phyloP scores from a whole-genome alignment of 2,888 invertebrate genomes.

The Eilema depressum region DNA sequence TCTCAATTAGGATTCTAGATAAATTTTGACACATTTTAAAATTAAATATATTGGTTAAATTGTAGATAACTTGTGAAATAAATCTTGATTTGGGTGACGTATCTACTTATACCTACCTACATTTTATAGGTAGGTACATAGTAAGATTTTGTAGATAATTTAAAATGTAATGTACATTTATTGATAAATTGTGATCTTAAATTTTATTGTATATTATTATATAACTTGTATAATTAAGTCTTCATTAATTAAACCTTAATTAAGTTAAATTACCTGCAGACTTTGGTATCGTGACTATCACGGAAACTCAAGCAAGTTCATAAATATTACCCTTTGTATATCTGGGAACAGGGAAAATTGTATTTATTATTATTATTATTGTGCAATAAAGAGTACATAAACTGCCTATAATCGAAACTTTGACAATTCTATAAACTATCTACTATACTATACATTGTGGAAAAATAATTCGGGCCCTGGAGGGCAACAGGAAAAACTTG shows the following conservation, averaged over 20 bases:
- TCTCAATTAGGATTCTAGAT: not conserved
- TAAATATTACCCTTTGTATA: not conserved
- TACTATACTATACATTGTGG: too few relatives aligned
- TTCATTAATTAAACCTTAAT: not conserved
- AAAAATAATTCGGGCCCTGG: too few relatives aligned
- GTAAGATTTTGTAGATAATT: not conserved
- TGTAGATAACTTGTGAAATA: not conserved
- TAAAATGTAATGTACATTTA: not conserved
- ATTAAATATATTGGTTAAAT: not conserved
- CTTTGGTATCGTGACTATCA: too few relatives aligned
- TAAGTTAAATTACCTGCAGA: not conserved
- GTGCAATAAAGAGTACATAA: not conserved
- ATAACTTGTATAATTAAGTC: not conserved
- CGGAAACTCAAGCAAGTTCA: not conserved
- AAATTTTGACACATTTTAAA: not conserved
- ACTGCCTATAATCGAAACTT: not conserved
- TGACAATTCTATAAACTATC: too few relatives aligned
- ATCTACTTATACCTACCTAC: not conserved
- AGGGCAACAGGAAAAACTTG: too few relatives aligned
- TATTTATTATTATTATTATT: not conserved
- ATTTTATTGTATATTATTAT: not conserved
- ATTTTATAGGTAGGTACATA: too few relatives aligned
- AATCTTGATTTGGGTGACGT: not conserved
- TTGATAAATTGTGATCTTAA: conserved; percentile 1
- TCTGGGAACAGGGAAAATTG: not conserved